phyloP scores from a whole-genome alignment of 2,797 vertebrate species.

The Pipistrellus pipistrellus region DNA sequence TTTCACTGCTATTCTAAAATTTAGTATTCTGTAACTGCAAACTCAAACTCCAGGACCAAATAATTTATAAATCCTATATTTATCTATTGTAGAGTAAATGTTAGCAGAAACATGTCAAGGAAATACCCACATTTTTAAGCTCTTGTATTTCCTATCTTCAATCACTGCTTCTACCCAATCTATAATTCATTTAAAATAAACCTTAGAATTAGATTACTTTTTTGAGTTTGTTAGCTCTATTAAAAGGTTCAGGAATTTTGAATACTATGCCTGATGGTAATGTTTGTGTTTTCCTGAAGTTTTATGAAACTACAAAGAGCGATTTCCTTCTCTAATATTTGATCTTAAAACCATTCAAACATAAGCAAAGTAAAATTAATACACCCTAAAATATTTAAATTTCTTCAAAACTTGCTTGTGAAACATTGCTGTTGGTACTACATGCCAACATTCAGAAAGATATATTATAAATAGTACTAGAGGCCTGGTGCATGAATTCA shows the following conservation, averaged over 20 bases:
- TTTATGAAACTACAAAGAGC: neutral
- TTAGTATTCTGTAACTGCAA: conserved; percentile 60
- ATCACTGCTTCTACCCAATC: neutral
- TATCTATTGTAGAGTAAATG: conserved; percentile 40
- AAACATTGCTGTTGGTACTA: neutral
- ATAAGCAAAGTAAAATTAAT: conserved; percentile 36
- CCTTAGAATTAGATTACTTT: neutral
- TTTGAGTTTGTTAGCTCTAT: neutral
- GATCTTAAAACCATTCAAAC: conserved; percentile 12
- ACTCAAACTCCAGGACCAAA: conserved; percentile 46
- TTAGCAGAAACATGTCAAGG: conserved; percentile 46
- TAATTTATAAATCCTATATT: conserved; percentile 64
- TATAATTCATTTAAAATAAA: neutral
- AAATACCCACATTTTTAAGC: conserved; percentile 55
- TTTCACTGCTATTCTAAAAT: neutral
- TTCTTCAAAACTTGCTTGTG: neutral
- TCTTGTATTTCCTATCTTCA: conserved; percentile 56
- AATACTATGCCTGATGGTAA: neutral
- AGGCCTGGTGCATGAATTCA: too few relatives aligned
- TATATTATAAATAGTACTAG: neutral
- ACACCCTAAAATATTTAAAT: neutral
- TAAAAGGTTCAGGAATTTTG: neutral
- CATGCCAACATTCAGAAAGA: neutral
- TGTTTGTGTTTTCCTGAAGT: neutral
- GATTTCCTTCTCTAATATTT: conserved; percentile 28